These are phyloP conservation scores for Danio choprae DNA, from an alignment of 2,797 vertebrate species.

Conservation along the genomic window DNA sequence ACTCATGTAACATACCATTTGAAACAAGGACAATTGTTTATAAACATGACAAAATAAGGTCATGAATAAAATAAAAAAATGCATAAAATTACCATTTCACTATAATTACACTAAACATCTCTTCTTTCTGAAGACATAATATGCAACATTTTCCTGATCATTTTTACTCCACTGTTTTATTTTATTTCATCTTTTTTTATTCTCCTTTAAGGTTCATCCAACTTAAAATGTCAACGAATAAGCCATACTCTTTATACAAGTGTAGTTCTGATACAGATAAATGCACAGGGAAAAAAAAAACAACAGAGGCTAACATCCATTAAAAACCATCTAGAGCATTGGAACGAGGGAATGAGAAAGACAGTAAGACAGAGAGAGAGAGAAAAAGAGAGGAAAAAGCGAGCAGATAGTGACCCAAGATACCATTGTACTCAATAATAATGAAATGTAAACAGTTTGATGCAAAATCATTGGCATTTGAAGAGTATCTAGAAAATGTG, in stretches of 20 bases:
- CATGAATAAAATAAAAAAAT: conserved; percentile 75
- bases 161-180: conserved; percentile 61
- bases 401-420: conserved; percentile 23
- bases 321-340: conserved; percentile 73
- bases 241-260: conserved; percentile 78
- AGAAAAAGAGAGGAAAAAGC: neutral
- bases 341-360: conserved; percentile 67
- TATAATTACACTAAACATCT: conserved; percentile 80
- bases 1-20: conserved; percentile 84
- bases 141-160: conserved; percentile 74
- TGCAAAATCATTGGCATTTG: conserved; percentile 71
- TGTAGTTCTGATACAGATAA: conserved; percentile 74
- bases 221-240: conserved; percentile 79
- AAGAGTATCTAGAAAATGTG: conserved; percentile 64
- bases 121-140: conserved; percentile 65
- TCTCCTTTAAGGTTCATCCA: conserved; percentile 74
- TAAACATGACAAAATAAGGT: conserved; percentile 79
- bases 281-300: conserved; percentile 70
- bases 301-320: conserved; percentile 79
- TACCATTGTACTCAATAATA: conserved; percentile 57
- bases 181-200: conserved; percentile 54
- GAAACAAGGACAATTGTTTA: conserved; percentile 81
- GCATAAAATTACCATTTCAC: conserved; percentile 81
- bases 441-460: conserved; percentile 75
- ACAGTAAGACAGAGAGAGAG: conserved; percentile 7